Evolutionary conservation across 2,888 invertebrate genomes (phyloP).

Genomic region (Polietes domitor): DNA sequence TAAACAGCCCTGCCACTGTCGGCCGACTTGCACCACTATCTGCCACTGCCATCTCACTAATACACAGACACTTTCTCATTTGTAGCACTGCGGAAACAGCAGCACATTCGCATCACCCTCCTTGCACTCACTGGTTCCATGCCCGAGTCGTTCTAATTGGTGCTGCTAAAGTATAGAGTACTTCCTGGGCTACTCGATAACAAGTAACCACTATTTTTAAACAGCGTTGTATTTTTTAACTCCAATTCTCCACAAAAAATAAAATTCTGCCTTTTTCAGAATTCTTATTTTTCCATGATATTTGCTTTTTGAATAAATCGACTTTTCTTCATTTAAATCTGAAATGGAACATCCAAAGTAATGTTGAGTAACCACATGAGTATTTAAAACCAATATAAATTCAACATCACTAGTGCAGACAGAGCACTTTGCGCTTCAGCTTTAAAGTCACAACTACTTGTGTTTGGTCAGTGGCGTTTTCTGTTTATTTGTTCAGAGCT

Average conservation of each 20-base stretch:
- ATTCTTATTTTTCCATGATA: no score
- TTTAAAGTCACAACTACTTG: not conserved
- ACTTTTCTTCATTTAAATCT: no score
- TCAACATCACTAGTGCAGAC: no score
- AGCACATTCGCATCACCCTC: conserved; percentile 7
- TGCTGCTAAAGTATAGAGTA: not conserved
- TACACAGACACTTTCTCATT: not conserved
- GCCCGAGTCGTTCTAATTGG: not conserved
- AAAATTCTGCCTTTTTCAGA: no score
- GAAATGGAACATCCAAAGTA: no score
- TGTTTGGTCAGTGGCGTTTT: not conserved
- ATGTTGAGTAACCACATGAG: no score
- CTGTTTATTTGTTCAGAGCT: not conserved
- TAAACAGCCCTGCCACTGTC: conserved; percentile 73
- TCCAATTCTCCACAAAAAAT: no score
- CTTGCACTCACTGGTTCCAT: not conserved
- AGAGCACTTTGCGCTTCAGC: not conserved
- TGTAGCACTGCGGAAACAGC: not conserved
- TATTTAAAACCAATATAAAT: no score
- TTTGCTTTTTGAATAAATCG: no score
- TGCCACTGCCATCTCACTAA: conserved; percentile 65
- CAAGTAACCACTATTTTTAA: no score
- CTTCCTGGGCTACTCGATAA: no score
- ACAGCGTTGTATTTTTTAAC: no score
- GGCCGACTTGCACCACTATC: conserved; percentile 53